Percentiles rank a stretch among this genome's conserved stretches.
Conservation (phyloP, 2,113 vertebrate genomes). For the Pelecanoides urinatrix region DNA sequence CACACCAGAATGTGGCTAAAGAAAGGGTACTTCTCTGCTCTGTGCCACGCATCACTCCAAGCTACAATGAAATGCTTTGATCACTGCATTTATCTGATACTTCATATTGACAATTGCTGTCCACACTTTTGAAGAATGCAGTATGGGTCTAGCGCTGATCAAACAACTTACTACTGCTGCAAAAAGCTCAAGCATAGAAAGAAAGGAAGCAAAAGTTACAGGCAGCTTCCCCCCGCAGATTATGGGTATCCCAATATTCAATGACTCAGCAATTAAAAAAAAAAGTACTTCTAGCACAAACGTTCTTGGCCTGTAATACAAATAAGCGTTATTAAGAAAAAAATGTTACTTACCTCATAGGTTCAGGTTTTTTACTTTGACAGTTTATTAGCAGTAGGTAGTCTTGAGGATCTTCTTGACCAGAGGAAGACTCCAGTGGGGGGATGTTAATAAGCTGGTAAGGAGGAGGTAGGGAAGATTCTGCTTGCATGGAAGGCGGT, state of each 20-base stretch:
- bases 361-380: slow-evolving; percentile 98
- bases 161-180: not conserved
- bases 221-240: not conserved
- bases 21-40: not conserved
- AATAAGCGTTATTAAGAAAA: not conserved
- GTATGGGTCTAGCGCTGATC: not conserved
- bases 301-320: not conserved
- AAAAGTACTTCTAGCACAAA: not conserved
- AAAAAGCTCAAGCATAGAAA: not conserved
- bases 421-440: slow-evolving; percentile 84
- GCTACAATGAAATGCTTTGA: not conserved
- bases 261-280: accelerated
- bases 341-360: slow-evolving; percentile 79
- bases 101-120: not conserved
- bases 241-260: not conserved
- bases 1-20: not conserved
- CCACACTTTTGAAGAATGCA: not conserved
- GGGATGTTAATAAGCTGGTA: slow-evolving; percentile 92
- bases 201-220: not conserved
- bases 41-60: not conserved
- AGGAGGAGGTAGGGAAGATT: slow-evolving; percentile 84
- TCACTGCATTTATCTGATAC: not conserved
- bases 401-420: slow-evolving; percentile 94
- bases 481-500: slow-evolving; percentile 66
- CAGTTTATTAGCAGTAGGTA: slow-evolving; percentile 96